phyloP scores from a whole-genome alignment of 2,888 invertebrate species.

The Andrena camellia region DNA sequence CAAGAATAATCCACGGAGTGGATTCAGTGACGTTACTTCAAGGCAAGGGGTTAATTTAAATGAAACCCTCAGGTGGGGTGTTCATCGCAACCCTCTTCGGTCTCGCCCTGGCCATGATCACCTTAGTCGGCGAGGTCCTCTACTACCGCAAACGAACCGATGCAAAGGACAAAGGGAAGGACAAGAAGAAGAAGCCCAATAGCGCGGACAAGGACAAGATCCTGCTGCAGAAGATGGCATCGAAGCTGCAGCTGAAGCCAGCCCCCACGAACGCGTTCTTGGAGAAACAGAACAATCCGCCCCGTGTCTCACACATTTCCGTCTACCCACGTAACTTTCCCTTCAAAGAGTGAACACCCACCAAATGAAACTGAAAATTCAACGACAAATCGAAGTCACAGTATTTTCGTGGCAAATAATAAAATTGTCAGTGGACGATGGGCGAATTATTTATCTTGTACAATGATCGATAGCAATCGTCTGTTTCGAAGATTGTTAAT shows the following conservation, averaged over 20 bases:
- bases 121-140: slow-evolving; percentile 92
- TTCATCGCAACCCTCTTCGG: slow-evolving; percentile 96
- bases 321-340: slow-evolving; percentile 84
- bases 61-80: slow-evolving; percentile 89
- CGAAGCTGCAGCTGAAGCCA: slow-evolving; percentile 80
- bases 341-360: slow-evolving; percentile 78
- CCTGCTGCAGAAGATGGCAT: slow-evolving; percentile 74
- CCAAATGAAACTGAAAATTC: too few relatives aligned
- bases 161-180: slow-evolving; percentile 45
- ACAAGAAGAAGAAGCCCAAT: slow-evolving; percentile 47
- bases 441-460: too few relatives aligned
- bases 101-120: slow-evolving; percentile 93
- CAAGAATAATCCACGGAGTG: too few relatives aligned
- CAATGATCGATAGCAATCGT: too few relatives aligned
- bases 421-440: too few relatives aligned
- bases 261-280: slow-evolving; percentile 79
- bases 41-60: neutral
- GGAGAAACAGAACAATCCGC: slow-evolving; percentile 71
- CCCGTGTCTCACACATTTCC: slow-evolving; percentile 84
- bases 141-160: slow-evolving; percentile 87
- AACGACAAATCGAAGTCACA: neutral
- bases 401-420: neutral
- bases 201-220: slow-evolving; percentile 66
- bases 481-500: too few relatives aligned
- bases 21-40: neutral